These are phyloP conservation scores for Caenorhabditis doughertyi DNA, from an alignment of 2,888 invertebrate species.

Conservation along the genomic window DNA sequence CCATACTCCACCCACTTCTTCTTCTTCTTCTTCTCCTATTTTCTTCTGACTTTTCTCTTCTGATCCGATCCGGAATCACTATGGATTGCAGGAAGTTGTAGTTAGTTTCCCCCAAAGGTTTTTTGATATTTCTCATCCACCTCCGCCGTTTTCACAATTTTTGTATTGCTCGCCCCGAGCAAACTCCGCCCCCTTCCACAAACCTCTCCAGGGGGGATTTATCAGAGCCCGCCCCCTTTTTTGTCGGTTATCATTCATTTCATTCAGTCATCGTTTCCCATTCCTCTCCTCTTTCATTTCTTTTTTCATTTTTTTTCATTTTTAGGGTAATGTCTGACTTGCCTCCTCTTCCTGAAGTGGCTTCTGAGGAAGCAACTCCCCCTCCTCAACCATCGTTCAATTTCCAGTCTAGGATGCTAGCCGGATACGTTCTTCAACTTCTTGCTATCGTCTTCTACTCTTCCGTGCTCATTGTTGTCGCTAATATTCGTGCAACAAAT, in stretches of 20 bases:
- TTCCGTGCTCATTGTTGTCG: neutral
- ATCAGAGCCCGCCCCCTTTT: neutral
- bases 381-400: constrained; percentile 1
- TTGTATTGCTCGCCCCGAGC: no score
- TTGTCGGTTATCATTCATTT: neutral
- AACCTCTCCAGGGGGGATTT: neutral
- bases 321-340: neutral
- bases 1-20: neutral
- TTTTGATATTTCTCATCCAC: no score
- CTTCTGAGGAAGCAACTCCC: neutral
- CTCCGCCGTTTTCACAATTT: neutral
- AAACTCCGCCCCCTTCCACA: neutral
- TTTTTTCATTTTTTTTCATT: neutral
- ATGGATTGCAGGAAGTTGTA: neutral
- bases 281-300: neutral
- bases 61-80: neutral
- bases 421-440: neutral
- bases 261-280: neutral
- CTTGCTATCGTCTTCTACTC: constrained; percentile 4
- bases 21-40: neutral
- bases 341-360: no score
- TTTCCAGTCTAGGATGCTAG: constrained; percentile 1
- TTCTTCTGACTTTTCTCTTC: neutral
- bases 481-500: neutral
- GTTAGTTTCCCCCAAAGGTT: neutral